Percentiles rank a stretch among this genome's conserved stretches.
These are phyloP conservation scores for Nannobrachium achirus DNA, from an alignment of 2,113 vertebrate species.

Conservation along the genomic window DNA sequence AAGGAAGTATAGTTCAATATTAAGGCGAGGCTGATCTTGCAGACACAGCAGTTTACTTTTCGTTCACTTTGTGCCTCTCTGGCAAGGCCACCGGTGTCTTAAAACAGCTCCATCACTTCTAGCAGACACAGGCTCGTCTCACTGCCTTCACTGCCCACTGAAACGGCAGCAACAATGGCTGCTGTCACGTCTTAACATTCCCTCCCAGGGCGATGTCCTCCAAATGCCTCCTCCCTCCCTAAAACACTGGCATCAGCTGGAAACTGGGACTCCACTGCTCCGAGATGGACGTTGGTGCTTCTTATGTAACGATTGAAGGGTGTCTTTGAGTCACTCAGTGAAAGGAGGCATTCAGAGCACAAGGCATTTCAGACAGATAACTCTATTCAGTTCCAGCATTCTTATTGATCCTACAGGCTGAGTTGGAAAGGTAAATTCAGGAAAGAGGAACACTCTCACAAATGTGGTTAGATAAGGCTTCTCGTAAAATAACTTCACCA, in stretches of 20 bases:
- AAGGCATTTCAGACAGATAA: constrained; percentile 39
- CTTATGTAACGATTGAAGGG: constrained; percentile 52
- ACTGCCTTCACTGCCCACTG: constrained; percentile 44
- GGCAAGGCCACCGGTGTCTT: constrained; percentile 49
- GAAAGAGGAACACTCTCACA: constrained; percentile 19
- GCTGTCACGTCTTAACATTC: constrained; percentile 46
- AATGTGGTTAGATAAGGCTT: constrained; percentile 7
- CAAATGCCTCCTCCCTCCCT: constrained; percentile 43
- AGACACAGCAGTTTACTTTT: background rate
- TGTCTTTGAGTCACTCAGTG: constrained; percentile 60
- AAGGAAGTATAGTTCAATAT: too few relatives aligned
- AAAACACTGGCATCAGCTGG: constrained; percentile 62
- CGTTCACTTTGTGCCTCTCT: constrained; percentile 34
- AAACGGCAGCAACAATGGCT: constrained; percentile 53
- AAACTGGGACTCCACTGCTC: constrained; percentile 49
- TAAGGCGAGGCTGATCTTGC: background rate
- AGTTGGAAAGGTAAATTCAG: constrained; percentile 14
- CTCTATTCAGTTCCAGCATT: constrained; percentile 39
- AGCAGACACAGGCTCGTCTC: constrained; percentile 46
- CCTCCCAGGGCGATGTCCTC: constrained; percentile 34
- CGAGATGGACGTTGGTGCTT: constrained; percentile 31
- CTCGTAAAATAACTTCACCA: background rate
- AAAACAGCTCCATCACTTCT: constrained; percentile 23
- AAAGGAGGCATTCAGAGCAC: constrained; percentile 58
- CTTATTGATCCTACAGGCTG: constrained; percentile 32